phyloP scores from a whole-genome alignment of 2,113 vertebrate species.

The Panurus biarmicus region DNA sequence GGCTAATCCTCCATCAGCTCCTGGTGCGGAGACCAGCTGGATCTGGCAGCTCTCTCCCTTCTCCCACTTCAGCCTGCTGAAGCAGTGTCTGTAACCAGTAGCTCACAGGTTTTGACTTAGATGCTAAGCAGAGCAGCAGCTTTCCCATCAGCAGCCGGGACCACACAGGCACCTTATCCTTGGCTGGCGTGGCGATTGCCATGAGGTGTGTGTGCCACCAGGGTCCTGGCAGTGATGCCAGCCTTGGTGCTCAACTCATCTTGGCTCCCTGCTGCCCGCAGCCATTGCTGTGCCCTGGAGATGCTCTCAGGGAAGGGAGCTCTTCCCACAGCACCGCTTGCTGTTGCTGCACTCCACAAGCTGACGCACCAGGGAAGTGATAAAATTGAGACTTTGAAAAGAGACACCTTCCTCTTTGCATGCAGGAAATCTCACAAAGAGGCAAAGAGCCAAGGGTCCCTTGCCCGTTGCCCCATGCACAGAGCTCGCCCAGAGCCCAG shows the following conservation, averaged over 20 bases:
- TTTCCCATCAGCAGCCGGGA: background rate
- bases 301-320: background rate
- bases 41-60: conserved; percentile 17
- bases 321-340: background rate
- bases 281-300: background rate
- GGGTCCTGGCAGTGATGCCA: background rate
- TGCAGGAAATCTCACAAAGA: background rate
- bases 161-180: background rate
- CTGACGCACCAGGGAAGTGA: background rate
- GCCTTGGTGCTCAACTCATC: background rate
- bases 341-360: rapidly evolving
- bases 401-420: background rate
- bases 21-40: background rate
- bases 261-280: background rate
- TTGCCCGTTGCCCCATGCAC: rapidly evolving
- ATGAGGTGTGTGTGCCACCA: rapidly evolving
- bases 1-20: conserved; percentile 39
- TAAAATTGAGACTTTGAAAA: background rate
- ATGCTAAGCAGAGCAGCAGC: background rate
- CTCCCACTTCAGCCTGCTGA: background rate
- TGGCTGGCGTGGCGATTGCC: too few relatives aligned
- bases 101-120: conserved; percentile 12
- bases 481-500: rapidly evolving
- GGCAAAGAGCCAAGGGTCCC: too few relatives aligned
- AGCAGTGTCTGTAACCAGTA: background rate